Conservation (phyloP, 2,888 invertebrate species). For the Ochropacha duplaris region DNA sequence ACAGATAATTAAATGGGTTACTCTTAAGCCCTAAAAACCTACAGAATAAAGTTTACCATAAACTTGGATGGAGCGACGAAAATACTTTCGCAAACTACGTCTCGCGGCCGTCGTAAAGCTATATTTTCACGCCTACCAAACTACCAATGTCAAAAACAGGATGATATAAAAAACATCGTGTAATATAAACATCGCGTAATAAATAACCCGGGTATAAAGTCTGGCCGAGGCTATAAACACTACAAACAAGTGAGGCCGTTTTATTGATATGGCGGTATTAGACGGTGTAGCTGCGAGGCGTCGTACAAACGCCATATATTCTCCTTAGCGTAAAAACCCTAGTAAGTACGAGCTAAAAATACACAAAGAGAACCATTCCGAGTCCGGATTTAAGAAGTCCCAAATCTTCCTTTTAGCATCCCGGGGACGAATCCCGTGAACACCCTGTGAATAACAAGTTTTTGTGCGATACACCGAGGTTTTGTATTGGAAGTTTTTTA, state of each 20-base stretch:
- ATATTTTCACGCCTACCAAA: background rate
- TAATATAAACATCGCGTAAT: slow-evolving; percentile 1
- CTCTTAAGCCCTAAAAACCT: background rate
- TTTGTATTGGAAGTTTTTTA: background rate
- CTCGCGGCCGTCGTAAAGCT: background rate
- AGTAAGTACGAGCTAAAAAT: background rate
- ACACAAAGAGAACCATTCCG: background rate
- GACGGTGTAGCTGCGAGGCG: background rate
- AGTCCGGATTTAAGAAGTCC: background rate
- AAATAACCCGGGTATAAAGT: slow-evolving; percentile 8
- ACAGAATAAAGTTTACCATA: background rate
- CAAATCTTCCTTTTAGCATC: background rate
- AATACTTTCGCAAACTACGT: background rate
- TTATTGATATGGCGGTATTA: slow-evolving; percentile 6
- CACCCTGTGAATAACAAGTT: background rate
- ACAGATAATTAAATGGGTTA: background rate
- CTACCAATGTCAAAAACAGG: background rate
- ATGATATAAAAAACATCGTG: background rate
- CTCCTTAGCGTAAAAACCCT: background rate
- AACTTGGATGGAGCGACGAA: background rate
- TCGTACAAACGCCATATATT: background rate
- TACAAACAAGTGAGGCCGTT: slow-evolving; percentile 8
- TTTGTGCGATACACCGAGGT: background rate
- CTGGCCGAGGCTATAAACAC: slow-evolving; percentile 4
- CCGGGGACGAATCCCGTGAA: background rate